Evolutionary conservation across 2,113 vertebrate species (phyloP).

Genomic region (Stigmatopora argus): DNA sequence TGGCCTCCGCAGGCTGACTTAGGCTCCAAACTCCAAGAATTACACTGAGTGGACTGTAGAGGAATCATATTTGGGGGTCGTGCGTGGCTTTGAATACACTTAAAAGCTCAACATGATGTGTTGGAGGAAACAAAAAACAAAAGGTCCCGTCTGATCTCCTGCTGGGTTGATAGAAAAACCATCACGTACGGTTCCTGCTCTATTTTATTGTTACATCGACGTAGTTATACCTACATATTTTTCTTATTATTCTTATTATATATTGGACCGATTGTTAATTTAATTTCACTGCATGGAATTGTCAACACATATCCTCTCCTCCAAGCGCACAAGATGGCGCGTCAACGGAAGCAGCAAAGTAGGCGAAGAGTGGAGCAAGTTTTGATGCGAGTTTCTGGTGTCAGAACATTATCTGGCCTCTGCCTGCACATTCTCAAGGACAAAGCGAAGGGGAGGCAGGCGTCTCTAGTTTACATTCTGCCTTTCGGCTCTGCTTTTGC

Average conservation of each 20-base stretch:
- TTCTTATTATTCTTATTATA: neutral
- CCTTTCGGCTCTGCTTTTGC: conserved; percentile 38
- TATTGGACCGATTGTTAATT: neutral
- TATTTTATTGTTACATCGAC: conserved; percentile 25
- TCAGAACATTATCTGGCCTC: conserved; percentile 76
- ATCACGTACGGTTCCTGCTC: conserved; percentile 10
- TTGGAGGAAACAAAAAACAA: conserved; percentile 3
- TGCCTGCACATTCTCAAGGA: conserved; percentile 80
- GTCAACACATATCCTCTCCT: neutral
- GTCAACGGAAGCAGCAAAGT: conserved; percentile 36
- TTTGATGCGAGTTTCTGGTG: conserved; percentile 74
- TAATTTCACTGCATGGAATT: neutral
- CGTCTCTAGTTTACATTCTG: conserved; percentile 53
- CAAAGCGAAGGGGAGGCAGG: conserved; percentile 55
- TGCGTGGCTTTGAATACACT: conserved; percentile 30
- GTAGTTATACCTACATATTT: conserved; percentile 15
- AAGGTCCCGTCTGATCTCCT: conserved; percentile 5
- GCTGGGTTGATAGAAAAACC: conserved; percentile 23
- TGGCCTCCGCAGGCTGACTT: conserved; percentile 17
- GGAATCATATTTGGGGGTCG: conserved; percentile 14
- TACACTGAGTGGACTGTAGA: conserved; percentile 25
- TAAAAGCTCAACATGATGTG: conserved; percentile 8
- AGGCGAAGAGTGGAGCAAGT: conserved; percentile 52
- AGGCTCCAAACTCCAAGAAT: conserved; percentile 47
- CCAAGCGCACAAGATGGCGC: neutral